A percentile compares a stretch with the other conserved stretches of the same genome.
Conservation (phyloP, 2,888 invertebrate genomes). For the Sipha maydis region DNA sequence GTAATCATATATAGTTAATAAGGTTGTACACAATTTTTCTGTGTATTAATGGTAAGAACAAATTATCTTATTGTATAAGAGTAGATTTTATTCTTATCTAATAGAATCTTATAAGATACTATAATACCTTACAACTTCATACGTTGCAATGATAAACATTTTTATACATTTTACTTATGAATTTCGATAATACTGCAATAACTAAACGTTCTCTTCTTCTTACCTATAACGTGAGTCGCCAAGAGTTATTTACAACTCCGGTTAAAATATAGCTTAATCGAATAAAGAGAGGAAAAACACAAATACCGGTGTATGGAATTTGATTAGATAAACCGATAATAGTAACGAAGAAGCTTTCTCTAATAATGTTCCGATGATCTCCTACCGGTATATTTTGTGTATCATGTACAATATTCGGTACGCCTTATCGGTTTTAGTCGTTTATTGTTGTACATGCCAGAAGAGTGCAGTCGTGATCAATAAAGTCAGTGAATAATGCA, state of each 20-base stretch:
- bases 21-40: neutral
- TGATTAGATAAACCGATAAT: slow-evolving; percentile 21
- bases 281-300: slow-evolving; percentile 34
- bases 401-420: neutral
- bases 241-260: neutral
- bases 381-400: neutral
- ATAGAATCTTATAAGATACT: too few relatives aligned
- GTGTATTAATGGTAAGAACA: neutral
- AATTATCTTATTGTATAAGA: too few relatives aligned
- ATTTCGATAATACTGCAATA: slow-evolving; percentile 1
- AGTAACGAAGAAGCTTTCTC: neutral
- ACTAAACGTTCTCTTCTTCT: neutral
- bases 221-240: slow-evolving; percentile 4
- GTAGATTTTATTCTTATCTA: too few relatives aligned
- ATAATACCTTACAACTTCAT: too few relatives aligned
- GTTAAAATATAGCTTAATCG: slow-evolving; percentile 39
- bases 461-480: slow-evolving; percentile 8
- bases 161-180: too few relatives aligned
- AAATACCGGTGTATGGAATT: slow-evolving; percentile 12
- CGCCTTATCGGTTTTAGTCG: slow-evolving; percentile 13
- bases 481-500: slow-evolving; percentile 23
- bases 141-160: too few relatives aligned
- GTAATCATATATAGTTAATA: neutral
- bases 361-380: slow-evolving; percentile 9
- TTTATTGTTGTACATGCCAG: slow-evolving; percentile 21